phyloP scores from a whole-genome alignment of 2,797 vertebrate species.

The Darevskia nairensis region DNA sequence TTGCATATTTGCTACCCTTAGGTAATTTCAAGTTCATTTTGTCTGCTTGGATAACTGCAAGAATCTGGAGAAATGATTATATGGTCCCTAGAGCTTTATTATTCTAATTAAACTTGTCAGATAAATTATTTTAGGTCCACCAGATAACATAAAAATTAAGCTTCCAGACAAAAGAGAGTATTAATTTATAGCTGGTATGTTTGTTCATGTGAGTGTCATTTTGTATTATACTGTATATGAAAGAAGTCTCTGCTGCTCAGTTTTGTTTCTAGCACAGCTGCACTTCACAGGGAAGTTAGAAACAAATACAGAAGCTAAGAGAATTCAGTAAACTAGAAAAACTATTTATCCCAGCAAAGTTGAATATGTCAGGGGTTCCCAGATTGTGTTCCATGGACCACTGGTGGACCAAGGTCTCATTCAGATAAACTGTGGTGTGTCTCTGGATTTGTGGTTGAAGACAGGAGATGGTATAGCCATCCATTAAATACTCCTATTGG shows the following conservation, averaged over 20 bases:
- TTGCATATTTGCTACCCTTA: not conserved
- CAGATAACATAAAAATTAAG: slow-evolving; percentile 42
- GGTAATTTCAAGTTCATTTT: not conserved
- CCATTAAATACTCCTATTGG: no score
- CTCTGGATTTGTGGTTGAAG: no score
- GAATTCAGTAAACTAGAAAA: not conserved
- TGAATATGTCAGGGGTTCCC: not conserved
- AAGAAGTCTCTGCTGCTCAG: not conserved
- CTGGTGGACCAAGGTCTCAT: no score
- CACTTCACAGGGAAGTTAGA: not conserved
- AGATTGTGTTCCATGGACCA: no score
- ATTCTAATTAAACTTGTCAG: slow-evolving; percentile 53
- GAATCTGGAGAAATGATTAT: not conserved
- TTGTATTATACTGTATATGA: slow-evolving; percentile 3
- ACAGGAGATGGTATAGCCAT: no score
- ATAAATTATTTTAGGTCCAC: slow-evolving; percentile 49
- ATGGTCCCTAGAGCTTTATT: slow-evolving; percentile 35
- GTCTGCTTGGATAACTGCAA: not conserved
- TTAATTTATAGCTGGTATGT: slow-evolving; percentile 2
- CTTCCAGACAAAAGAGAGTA: slow-evolving; percentile 20
- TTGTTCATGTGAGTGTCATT: slow-evolving; percentile 14
- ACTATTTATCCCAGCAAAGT: not conserved
- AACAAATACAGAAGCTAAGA: not conserved
- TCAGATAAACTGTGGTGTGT: no score
- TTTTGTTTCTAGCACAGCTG: not conserved